Conservation (phyloP, 2,888 invertebrate species). For the Hyles lineata region DNA sequence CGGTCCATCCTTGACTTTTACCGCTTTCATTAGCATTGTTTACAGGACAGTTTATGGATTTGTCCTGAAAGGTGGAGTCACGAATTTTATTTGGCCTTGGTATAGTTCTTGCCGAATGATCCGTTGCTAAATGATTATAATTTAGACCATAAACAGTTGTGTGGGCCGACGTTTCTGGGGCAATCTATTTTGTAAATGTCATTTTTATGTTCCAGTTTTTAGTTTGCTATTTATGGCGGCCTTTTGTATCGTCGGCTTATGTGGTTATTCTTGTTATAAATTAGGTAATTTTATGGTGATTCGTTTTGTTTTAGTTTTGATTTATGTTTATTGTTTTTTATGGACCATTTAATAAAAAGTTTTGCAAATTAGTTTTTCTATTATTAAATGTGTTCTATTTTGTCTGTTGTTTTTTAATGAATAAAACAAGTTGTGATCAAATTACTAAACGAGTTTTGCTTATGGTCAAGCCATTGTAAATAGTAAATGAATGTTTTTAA, state of each 20-base stretch:
- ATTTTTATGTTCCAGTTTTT: constrained; percentile 43
- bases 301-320: background rate
- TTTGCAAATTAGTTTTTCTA: too few species aligned
- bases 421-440: too few species aligned
- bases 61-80: constrained; percentile 65
- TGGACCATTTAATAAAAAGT: too few species aligned
- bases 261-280: constrained; percentile 20
- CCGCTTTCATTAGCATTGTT: constrained; percentile 65
- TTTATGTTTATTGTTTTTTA: background rate
- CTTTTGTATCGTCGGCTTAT: constrained; percentile 35
- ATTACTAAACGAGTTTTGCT: too few species aligned
- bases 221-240: constrained; percentile 42
- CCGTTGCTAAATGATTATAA: constrained; percentile 49
- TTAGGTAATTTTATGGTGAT: background rate
- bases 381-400: too few species aligned
- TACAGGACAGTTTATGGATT: constrained; percentile 57
- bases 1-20: constrained; percentile 64
- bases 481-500: too few species aligned
- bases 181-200: constrained; percentile 46
- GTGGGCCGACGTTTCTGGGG: constrained; percentile 42
- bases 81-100: constrained; percentile 64
- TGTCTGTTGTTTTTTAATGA: too few species aligned
- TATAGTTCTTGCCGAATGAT: constrained; percentile 44
- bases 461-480: too few species aligned
- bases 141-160: constrained; percentile 45